Evolutionary conservation across 2,113 vertebrate species (phyloP).

Genomic region (Anarrhichthys ocellatus): DNA sequence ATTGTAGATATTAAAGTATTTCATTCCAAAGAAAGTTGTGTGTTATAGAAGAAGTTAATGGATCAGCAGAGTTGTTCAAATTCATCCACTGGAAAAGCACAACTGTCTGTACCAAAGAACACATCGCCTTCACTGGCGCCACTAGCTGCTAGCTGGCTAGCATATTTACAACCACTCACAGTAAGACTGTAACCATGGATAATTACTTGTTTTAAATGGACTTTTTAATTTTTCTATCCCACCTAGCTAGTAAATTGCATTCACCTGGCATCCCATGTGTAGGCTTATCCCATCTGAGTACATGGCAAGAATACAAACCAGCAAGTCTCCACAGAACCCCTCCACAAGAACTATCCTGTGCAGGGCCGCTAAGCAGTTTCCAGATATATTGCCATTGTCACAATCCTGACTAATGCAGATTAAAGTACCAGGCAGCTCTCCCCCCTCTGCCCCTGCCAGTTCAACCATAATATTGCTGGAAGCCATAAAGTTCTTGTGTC

Average conservation of each 20-base stretch:
- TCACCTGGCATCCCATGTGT: conserved; percentile 46
- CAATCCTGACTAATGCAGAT: conserved; percentile 62
- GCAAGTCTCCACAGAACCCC: not conserved
- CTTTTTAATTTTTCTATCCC: conserved; percentile 23
- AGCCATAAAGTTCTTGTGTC: conserved; percentile 58
- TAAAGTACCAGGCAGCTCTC: conserved; percentile 45
- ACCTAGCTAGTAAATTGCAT: conserved; percentile 51
- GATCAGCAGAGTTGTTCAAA: not conserved
- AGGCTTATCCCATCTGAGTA: conserved; percentile 49
- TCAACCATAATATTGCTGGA: conserved; percentile 58
- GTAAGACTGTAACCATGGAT: conserved; percentile 1
- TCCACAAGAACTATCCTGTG: conserved; percentile 19
- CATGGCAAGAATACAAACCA: conserved; percentile 42
- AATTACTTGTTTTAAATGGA: conserved; percentile 24
- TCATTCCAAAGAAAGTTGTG: not conserved
- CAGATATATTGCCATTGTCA: conserved; percentile 52
- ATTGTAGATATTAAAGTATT: not conserved
- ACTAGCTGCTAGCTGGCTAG: not conserved
- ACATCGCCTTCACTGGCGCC: not conserved
- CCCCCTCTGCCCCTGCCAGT: conserved; percentile 38
- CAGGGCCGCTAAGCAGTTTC: conserved; percentile 17
- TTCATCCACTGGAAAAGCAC: not conserved
- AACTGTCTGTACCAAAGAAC: not conserved
- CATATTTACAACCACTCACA: not conserved
- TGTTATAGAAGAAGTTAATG: not conserved